Base-by-base conservation (phyloP, 2,888 invertebrate genomes). In the Meandrusa payeni region DNA sequence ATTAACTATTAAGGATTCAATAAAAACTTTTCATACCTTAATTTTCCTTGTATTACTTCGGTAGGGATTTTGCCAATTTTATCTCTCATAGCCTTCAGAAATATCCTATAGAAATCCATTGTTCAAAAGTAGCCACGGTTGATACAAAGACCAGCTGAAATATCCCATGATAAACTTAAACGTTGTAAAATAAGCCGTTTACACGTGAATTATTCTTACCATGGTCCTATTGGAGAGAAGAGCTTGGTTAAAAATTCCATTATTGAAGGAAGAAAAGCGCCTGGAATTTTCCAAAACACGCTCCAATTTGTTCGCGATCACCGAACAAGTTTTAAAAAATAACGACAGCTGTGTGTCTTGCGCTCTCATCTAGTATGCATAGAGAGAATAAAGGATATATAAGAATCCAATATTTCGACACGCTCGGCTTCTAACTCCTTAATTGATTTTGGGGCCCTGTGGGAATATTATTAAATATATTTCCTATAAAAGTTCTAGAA, bases 281-380 rank as follows among this genome's bases (percentile, higher is more conserved):
- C 44, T 34, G 28, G 22, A 24, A 47, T 38, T 46, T 51, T 46
- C 41, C 41, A 28, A 52, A 50, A 51, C 46, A 47, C 40, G 32
- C 29, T 42, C 10, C 38, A 28, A 47, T 49, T 47, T 45, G 42
- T 48, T 42, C 44, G 7, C 28, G 19, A 32, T 45, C 28, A 27
- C 32, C 28, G 42, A 39, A 46, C 28, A 46, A 46, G 42, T 37
- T 43, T 33, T 47, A 46, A 48, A 47, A 45, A 48, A 41, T 33
- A 42, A 34, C 11, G 37, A 43, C 27, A 41, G 32, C 7, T 41
- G 46, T 48, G 40, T 45, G 46, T 46, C 50, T 51, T 49, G 33
- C 34, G 27, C 51, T 46, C 48, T 44, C 50, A 49, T 49, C 55
- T 58, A 55, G 52, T 61, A 61, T 61, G 57, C 63, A 63, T 54